phyloP scores from a whole-genome alignment of 1,140 invertebrate species.

The Dryas iulia region DNA sequence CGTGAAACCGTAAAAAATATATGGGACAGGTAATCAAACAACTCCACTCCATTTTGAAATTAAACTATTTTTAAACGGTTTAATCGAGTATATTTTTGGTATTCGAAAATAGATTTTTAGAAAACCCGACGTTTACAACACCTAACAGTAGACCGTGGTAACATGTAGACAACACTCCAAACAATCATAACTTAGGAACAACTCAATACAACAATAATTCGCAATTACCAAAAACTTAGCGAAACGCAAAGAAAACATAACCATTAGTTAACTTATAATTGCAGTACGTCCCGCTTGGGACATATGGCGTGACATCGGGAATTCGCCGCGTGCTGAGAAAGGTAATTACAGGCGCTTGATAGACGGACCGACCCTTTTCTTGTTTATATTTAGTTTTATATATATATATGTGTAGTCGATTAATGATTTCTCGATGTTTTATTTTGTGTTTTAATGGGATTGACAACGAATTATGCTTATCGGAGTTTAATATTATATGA shows the following conservation, averaged over 20 bases:
- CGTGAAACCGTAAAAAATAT: background rate
- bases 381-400: constrained; percentile 29
- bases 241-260: constrained; percentile 9
- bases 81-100: too few relatives aligned
- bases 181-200: background rate
- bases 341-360: constrained; percentile 72
- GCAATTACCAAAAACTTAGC: constrained; percentile 19
- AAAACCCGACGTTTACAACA: too few relatives aligned
- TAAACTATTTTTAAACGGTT: too few relatives aligned
- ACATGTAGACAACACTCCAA: too few relatives aligned
- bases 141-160: too few relatives aligned
- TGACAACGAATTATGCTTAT: too few relatives aligned
- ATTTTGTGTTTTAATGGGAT: too few relatives aligned
- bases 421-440: background rate
- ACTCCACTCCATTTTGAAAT: too few relatives aligned
- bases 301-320: constrained; percentile 73
- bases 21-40: too few relatives aligned
- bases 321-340: constrained; percentile 58
- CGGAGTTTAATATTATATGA: too few relatives aligned
- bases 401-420: background rate
- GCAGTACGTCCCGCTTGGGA: constrained; percentile 53
- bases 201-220: too few relatives aligned
- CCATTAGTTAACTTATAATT: constrained; percentile 19
- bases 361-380: constrained; percentile 63
- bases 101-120: too few relatives aligned